Evolutionary conservation across 1,140 invertebrate species (phyloP).

Genomic region (Meloidogyne chitwoodi): DNA sequence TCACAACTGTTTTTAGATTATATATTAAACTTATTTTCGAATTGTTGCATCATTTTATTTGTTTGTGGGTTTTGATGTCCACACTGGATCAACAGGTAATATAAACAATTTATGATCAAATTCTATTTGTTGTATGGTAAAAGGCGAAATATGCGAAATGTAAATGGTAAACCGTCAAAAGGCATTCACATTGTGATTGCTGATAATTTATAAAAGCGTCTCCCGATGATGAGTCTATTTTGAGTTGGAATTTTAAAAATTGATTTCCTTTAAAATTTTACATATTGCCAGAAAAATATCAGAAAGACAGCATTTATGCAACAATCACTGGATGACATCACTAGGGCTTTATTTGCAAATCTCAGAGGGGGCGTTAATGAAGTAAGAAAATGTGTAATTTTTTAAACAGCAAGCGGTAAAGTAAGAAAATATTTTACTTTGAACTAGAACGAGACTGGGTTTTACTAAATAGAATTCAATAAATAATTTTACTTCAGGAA

Average conservation of each 20-base stretch:
- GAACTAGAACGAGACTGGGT: background rate
- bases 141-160: background rate
- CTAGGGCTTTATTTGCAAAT: slow-evolving; percentile 24
- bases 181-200: background rate
- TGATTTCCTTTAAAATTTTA: slow-evolving; percentile 9
- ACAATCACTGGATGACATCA: slow-evolving; percentile 17
- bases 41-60: background rate
- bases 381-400: background rate
- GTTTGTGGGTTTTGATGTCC: background rate
- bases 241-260: background rate
- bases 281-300: background rate
- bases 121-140: background rate
- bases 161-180: background rate
- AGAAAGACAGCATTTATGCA: slow-evolving; percentile 4
- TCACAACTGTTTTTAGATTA: background rate
- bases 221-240: slow-evolving; percentile 19
- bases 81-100: background rate
- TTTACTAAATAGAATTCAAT: background rate
- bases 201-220: slow-evolving; percentile 12
- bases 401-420: background rate
- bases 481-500: slow-evolving; percentile 2
- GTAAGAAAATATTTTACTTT: slow-evolving; percentile 11
- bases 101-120: no score
- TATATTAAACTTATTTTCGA: background rate
- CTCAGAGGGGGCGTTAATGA: slow-evolving; percentile 20